Evolutionary conservation across 64 coral and sea anemone species (phyloP).

Genomic region (Pocillopora verrucosa): DNA sequence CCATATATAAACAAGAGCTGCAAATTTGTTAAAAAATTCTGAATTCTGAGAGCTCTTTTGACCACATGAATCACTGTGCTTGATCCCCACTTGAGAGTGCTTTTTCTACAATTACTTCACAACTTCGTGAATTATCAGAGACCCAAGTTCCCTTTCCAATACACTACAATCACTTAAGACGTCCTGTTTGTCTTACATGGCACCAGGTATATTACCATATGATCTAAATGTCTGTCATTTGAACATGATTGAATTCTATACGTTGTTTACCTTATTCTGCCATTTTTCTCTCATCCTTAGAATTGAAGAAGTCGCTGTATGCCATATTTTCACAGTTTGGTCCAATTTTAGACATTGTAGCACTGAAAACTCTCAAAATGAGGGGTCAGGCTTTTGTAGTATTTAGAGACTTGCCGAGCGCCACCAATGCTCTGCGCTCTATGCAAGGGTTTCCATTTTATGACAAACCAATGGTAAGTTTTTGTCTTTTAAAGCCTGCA

Average conservation of each 20-base stretch:
- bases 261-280: neutral
- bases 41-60: too few relatives aligned
- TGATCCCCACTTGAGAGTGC: too few relatives aligned
- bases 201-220: too few relatives aligned
- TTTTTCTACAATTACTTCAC: too few relatives aligned
- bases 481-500: neutral
- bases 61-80: too few relatives aligned
- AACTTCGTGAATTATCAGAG: too few relatives aligned
- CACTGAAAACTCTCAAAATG: conserved; percentile 98
- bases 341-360: conserved; percentile 97
- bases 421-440: conserved; percentile 96
- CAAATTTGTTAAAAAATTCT: too few relatives aligned
- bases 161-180: too few relatives aligned
- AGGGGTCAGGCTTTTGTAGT: conserved; percentile 99
- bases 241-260: neutral
- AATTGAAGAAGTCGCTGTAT: conserved; percentile 97
- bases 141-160: too few relatives aligned
- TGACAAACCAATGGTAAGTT: conserved; percentile 99
- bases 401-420: conserved; percentile 90
- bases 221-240: neutral
- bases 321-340: conserved; percentile 99
- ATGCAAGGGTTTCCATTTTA: conserved; percentile 99
- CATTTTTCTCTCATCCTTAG: conserved; percentile 29
- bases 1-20: too few relatives aligned
- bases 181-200: too few relatives aligned